phyloP scores from a whole-genome alignment of 2,113 vertebrate genomes.

The Oreochromis tanganicae region DNA sequence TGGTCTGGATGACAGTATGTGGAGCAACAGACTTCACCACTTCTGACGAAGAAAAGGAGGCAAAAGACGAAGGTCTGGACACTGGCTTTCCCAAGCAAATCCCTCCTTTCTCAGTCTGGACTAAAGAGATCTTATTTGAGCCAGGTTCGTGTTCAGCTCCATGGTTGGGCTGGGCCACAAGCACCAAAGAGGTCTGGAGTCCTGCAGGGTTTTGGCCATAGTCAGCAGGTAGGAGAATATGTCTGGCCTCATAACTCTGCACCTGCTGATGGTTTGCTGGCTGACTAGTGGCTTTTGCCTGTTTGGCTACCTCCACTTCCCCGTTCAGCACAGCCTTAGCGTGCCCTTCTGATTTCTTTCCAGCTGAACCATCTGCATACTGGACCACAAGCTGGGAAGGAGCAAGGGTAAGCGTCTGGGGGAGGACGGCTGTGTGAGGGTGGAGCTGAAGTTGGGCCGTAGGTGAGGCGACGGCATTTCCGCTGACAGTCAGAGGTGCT shows the following conservation, averaged over 20 bases:
- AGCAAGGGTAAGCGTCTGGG: conserved; percentile 87
- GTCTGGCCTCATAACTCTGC: conserved; percentile 84
- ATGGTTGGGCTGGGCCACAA: conserved; percentile 84
- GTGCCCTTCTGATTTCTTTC: conserved; percentile 79
- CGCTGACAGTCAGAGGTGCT: conserved; percentile 79
- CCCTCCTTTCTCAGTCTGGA: conserved; percentile 82
- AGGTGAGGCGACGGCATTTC: conserved; percentile 73
- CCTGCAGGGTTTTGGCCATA: conserved; percentile 80
- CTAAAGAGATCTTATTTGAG: conserved; percentile 76
- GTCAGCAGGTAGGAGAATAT: conserved; percentile 87
- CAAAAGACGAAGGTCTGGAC: conserved; percentile 71
- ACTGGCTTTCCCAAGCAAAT: conserved; percentile 85
- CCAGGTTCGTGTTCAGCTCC: conserved; percentile 76
- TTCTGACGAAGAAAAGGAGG: conserved; percentile 77
- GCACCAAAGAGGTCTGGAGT: conserved; percentile 89
- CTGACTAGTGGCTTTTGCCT: conserved; percentile 61
- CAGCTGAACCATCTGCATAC: conserved; percentile 81
- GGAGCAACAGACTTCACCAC: conserved; percentile 79
- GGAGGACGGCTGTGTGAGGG: conserved; percentile 82
- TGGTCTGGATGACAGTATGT: conserved; percentile 90
- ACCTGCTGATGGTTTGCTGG: conserved; percentile 78
- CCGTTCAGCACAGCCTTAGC: conserved; percentile 86
- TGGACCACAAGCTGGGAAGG: conserved; percentile 92
- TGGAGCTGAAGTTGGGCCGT: conserved; percentile 85
- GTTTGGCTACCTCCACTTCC: conserved; percentile 82